phyloP scores from a whole-genome alignment of 2,888 invertebrate genomes.

The Heliothis peltigera region DNA sequence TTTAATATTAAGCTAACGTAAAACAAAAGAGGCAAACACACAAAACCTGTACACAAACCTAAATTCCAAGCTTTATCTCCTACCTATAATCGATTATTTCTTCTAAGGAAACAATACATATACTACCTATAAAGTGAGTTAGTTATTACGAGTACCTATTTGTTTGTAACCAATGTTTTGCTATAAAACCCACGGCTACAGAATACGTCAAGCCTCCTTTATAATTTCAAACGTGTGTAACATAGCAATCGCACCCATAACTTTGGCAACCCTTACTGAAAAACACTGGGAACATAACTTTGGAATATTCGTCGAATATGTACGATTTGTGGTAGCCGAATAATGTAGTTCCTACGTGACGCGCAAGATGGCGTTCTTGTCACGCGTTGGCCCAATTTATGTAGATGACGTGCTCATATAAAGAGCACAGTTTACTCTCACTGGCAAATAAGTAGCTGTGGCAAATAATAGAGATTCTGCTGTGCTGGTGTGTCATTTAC shows the following conservation, averaged over 20 bases:
- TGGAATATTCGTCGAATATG: constrained; percentile 54
- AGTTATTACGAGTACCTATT: too few species aligned
- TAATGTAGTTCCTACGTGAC: constrained; percentile 61
- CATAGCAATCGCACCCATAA: constrained; percentile 31
- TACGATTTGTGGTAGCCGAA: constrained; percentile 61
- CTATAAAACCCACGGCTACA: constrained; percentile 1
- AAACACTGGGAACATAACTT: constrained; percentile 46
- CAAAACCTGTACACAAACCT: too few species aligned
- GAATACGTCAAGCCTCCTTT: constrained; percentile 16
- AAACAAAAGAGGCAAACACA: too few species aligned
- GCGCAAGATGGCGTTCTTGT: constrained; percentile 51
- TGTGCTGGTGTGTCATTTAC: constrained; percentile 6
- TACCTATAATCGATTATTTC: too few species aligned
- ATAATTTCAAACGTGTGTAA: constrained; percentile 30
- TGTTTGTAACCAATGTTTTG: neutral
- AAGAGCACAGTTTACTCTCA: constrained; percentile 49
- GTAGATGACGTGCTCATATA: constrained; percentile 66
- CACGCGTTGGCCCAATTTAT: constrained; percentile 68
- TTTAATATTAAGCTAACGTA: too few species aligned
- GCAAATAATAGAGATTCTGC: constrained; percentile 15
- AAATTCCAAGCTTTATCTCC: too few species aligned
- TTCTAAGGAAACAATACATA: too few species aligned
- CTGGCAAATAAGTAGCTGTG: constrained; percentile 41
- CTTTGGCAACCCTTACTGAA: constrained; percentile 36
- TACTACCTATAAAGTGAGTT: neutral